Conservation (phyloP, 2,888 invertebrate species). For the Drosophila algonquin region DNA sequence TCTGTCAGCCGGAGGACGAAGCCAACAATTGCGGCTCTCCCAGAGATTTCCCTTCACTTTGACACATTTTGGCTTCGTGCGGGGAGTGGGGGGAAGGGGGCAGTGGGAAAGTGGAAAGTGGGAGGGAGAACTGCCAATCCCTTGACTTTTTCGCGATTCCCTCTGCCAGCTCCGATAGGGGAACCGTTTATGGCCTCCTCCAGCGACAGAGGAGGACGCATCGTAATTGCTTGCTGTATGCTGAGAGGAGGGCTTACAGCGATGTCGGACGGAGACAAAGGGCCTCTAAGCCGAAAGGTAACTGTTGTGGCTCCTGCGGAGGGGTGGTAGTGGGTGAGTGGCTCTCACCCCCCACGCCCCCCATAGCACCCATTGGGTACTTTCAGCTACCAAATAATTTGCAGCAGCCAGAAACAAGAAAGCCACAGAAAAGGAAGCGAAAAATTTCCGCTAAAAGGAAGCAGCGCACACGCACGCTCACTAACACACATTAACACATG, state of each 20-base stretch:
- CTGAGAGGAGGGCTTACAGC: slow-evolving; percentile 51
- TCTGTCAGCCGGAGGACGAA: slow-evolving; percentile 10
- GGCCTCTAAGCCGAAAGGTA: slow-evolving; percentile 6
- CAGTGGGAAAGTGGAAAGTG: neutral
- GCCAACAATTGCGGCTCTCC: slow-evolving; percentile 23
- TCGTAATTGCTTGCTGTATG: slow-evolving; percentile 59
- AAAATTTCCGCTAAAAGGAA: slow-evolving; percentile 51
- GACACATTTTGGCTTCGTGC: slow-evolving; percentile 30
- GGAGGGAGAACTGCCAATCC: slow-evolving; percentile 34
- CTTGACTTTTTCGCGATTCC: slow-evolving; percentile 28
- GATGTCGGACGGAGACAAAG: slow-evolving; percentile 35
- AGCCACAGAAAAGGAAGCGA: slow-evolving; percentile 38
- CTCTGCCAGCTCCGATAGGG: neutral
- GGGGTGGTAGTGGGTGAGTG: neutral
- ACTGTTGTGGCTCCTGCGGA: slow-evolving; percentile 1
- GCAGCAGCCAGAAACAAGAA: slow-evolving; percentile 20
- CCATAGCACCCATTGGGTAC: slow-evolving; percentile 11
- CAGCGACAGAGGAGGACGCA: slow-evolving; percentile 26
- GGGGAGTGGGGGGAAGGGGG: neutral
- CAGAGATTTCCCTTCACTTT: slow-evolving; percentile 29
- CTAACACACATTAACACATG: slow-evolving; percentile 31
- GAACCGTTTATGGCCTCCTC: slow-evolving; percentile 17
- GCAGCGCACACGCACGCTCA: neutral
- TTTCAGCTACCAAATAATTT: slow-evolving; percentile 40
- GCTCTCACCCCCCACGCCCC: neutral